Evolutionary conservation across 2,113 vertebrate genomes (phyloP), one percentile per base, ranked within the genome.

Genomic region (Halcyon malimbica): DNA sequence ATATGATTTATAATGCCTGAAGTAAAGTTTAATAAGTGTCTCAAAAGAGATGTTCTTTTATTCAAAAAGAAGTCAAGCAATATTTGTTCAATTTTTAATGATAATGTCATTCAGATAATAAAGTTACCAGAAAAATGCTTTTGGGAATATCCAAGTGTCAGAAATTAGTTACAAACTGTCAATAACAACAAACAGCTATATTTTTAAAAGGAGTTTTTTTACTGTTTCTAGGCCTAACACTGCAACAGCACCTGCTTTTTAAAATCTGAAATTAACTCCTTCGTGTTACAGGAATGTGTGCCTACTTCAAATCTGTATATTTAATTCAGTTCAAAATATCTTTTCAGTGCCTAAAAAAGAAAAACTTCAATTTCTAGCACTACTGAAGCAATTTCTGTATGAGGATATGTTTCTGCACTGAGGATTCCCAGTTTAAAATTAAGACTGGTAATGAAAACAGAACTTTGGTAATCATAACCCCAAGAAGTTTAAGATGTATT

Each of bases 71-170:
- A 94, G 48, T 35, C 48, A 92, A 92, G 82, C 35, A 54, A 71
- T 51, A 56, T 46, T 54, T 89, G 51, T 71, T 91, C 70, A 87
- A 51, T 79, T 87, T 96, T 96, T 93, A 96, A 85, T 89, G 60
- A 87, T 57, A 93, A 87, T 79, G 62, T 87, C 39, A 85, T 91
- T 89, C 57, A 91, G 67, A 87, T 48, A 75, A 82, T 84, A 76
- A 93, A 91, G 65, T 42, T 85, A 94, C 62, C 37, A 69, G 78
- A 94, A 92, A 83, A 89, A 91, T 62, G 39, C 35, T 93, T 48
- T 68, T 0, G 5, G 48, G 74, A 93, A 87, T 37, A 82, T 14
- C 9, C 24, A 84, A 64, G 77, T 64, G 26, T 82, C 57, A 87
- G 48, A 85, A 91, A 87, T 59, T 0, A 71, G 35, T 85, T 56